phyloP scores from a whole-genome alignment of 2,113 vertebrate species.

The Lampris megalopsis region DNA sequence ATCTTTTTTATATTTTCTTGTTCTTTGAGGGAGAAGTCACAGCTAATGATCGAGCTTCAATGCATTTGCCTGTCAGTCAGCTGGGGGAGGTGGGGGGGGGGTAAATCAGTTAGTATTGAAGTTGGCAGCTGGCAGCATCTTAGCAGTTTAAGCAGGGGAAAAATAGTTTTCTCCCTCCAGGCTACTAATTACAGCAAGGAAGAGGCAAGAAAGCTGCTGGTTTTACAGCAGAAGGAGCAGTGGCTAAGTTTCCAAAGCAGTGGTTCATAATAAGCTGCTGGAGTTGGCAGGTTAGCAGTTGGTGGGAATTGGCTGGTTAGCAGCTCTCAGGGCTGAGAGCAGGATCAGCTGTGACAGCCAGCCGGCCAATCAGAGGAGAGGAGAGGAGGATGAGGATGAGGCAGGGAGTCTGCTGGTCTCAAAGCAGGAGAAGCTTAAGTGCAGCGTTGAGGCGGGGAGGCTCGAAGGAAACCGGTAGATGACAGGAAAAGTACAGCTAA shows the following conservation, averaged over 20 bases:
- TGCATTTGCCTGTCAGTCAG: constrained; percentile 22
- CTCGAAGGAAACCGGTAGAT: constrained; percentile 83
- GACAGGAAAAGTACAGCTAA: constrained; percentile 57
- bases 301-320: constrained; percentile 48
- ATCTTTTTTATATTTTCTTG: too few species aligned
- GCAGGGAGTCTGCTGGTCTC: constrained; percentile 61
- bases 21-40: constrained; percentile 7
- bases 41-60: not conserved
- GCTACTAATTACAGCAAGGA: not conserved
- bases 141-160: constrained; percentile 79
- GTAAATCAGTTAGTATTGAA: not conserved
- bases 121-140: not conserved
- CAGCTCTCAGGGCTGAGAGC: constrained; percentile 20
- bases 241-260: constrained; percentile 9
- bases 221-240: constrained; percentile 4
- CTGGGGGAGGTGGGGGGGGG: constrained; percentile 54
- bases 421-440: constrained; percentile 66
- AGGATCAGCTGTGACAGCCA: constrained; percentile 51
- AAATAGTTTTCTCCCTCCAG: not conserved
- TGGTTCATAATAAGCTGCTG: constrained; percentile 7
- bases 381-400: constrained; percentile 49
- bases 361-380: constrained; percentile 57
- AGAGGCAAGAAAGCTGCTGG: not conserved
- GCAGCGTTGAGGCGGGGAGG: constrained; percentile 81
- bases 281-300: constrained; percentile 28